Base-by-base conservation (phyloP, 2,113 vertebrate species). In the Etheostoma spectabile region DNA sequence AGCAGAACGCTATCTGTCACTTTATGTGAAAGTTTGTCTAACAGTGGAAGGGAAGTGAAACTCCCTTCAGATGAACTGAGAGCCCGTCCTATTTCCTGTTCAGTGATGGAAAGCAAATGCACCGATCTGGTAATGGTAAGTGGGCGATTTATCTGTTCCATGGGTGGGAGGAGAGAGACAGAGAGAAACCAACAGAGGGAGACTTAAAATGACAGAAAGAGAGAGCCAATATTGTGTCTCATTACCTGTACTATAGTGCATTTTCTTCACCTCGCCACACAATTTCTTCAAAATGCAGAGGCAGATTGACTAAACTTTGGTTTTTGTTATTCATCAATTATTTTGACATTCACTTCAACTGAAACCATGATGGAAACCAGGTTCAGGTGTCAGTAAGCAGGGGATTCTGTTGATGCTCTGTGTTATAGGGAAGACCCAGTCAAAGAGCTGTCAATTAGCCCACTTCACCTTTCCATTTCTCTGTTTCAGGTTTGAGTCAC, bases 401-500 rank as follows among this genome's bases (percentile, higher is more conserved):
- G 87, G 84, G 92, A 92, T 89, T 94, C 89, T 94, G 84, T 92
- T 92, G 88, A 85, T 89, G 72, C 82, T 85, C 42, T 38, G 8
- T 65, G 22, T 73, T 15, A 53, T 33, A 89, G 87, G 92, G 91
- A 62, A 92, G 89, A 88, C 86, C 77, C 74, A 89, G 92, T 91
- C 86, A 91, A 69, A 90, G 51, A 5, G 67, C 73, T 86, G 76
- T 83, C 87, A 59, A 62, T 77, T 33, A 68, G 88, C 91, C 92
- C 92, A 92, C 93, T 64, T 72, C 79, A 90, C 64, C 74, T 91
- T 95, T 94, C 93, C 94, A 93, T 87, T 2, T 1, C 48, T 82
- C 76, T 83, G 86, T 70, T 91, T 86, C 83, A 86, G 80, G 46
- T 19, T 49, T 89, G 89, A 92, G 60, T 93, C 90, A 93, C 64